Percentiles rank a stretch among this genome's conserved stretches.
Evolutionary conservation across 2,888 invertebrate genomes (phyloP).

Genomic region (Lysandra bellargus): DNA sequence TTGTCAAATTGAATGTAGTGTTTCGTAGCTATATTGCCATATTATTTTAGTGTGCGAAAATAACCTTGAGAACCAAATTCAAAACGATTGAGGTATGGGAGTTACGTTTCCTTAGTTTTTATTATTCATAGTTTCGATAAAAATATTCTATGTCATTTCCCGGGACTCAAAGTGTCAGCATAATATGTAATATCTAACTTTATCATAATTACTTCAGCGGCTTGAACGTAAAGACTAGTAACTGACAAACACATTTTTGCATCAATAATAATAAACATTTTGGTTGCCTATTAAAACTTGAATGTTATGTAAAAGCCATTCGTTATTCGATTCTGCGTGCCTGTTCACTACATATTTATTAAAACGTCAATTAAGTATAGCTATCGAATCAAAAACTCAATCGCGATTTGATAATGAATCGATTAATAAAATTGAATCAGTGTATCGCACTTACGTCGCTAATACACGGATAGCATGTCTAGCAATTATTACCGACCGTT

Average conservation of each 20-base stretch:
- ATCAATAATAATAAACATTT: not conserved
- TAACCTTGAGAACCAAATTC: too few relatives aligned
- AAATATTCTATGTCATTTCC: too few relatives aligned
- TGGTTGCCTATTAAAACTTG: not conserved
- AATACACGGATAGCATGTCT: conserved; percentile 75
- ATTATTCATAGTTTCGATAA: too few relatives aligned
- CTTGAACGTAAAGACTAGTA: too few relatives aligned
- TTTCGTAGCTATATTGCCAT: too few relatives aligned
- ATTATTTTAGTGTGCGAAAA: too few relatives aligned
- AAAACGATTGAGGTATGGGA: too few relatives aligned
- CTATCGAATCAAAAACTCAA: conserved; percentile 41
- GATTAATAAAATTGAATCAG: conserved; percentile 67
- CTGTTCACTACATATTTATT: not conserved
- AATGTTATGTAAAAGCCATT: not conserved
- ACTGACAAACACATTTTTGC: not conserved
- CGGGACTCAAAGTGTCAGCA: too few relatives aligned
- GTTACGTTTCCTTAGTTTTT: too few relatives aligned
- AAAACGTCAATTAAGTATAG: conserved; percentile 10
- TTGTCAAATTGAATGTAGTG: too few relatives aligned
- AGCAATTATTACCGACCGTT: conserved; percentile 58
- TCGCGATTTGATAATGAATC: conserved; percentile 61
- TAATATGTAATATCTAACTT: too few relatives aligned
- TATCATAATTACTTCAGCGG: too few relatives aligned
- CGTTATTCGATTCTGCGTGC: not conserved
- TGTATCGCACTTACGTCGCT: conserved; percentile 62